A percentile compares a stretch with the other conserved stretches of the same genome.
These are phyloP conservation scores for Tragelaphus oryx DNA, from an alignment of 2,797 vertebrate species.

Conservation along the genomic window DNA sequence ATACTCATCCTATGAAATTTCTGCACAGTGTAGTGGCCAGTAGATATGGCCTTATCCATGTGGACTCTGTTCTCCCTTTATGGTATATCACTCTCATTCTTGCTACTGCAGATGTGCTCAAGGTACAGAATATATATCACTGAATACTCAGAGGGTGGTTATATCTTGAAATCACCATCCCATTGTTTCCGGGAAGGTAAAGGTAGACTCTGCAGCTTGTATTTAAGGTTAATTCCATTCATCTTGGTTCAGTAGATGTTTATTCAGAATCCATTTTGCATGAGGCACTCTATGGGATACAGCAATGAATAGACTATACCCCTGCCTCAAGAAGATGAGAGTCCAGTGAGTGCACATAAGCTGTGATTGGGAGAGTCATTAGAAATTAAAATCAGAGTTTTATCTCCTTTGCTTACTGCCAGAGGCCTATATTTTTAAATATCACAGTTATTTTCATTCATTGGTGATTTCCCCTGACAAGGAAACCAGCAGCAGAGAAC, in stretches of 20 bases:
- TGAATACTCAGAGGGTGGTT: not conserved
- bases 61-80: not conserved
- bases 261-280: not conserved
- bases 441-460: not conserved
- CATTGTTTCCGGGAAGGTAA: not conserved
- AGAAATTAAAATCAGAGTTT: not conserved
- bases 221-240: not conserved
- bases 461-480: not conserved
- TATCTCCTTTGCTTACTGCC: not conserved
- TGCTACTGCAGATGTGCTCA: not conserved
- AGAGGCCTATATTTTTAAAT: not conserved
- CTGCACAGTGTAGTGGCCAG: not conserved
- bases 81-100: not conserved
- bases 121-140: not conserved
- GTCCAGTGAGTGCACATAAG: not conserved
- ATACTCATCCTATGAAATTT: not conserved
- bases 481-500: not conserved
- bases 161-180: not conserved
- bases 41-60: not conserved
- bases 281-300: not conserved
- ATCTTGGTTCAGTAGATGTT: not conserved
- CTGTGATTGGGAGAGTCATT: not conserved
- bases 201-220: not conserved
- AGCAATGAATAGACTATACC: not conserved
- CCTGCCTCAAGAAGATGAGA: not conserved